phyloP scores from a whole-genome alignment of 2,888 invertebrate species.

The Campaea margaritaria region DNA sequence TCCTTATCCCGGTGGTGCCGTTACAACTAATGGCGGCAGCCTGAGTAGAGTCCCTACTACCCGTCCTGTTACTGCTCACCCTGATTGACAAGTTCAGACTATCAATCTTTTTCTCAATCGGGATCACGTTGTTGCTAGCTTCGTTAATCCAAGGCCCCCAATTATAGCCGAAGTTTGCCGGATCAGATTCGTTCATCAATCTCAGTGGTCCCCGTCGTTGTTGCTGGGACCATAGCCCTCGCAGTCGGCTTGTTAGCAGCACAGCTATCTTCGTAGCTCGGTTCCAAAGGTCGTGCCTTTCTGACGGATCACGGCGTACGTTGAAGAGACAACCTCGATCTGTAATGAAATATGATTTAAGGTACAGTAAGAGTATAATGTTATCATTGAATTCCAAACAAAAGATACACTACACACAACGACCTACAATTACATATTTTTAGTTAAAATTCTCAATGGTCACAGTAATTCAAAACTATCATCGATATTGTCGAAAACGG shows the following conservation, averaged over 20 bases:
- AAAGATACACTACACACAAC: too few species aligned
- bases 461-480: too few species aligned
- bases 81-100: constrained; percentile 50
- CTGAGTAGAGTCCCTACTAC: constrained; percentile 49
- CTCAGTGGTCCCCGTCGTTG: constrained; percentile 74
- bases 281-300: constrained; percentile 88
- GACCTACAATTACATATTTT: too few species aligned
- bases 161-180: constrained; percentile 88
- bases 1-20: constrained; percentile 61
- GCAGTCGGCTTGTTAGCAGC: constrained; percentile 71
- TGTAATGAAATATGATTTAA: constrained; percentile 55
- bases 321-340: constrained; percentile 90
- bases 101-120: constrained; percentile 39
- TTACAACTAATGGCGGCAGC: constrained; percentile 64
- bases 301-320: constrained; percentile 91
- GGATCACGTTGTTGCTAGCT: constrained; percentile 22
- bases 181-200: constrained; percentile 86
- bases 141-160: constrained; percentile 88
- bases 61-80: constrained; percentile 45
- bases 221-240: constrained; percentile 75
- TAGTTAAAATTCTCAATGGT: too few species aligned
- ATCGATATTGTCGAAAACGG: too few species aligned
- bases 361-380: too few species aligned
- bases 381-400: too few species aligned
- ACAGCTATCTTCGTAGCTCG: constrained; percentile 80